Evolutionary conservation across 2,113 vertebrate genomes (phyloP), one percentile per base, ranked within the genome.

Genomic region (Misgurnus anguillicaudatus): DNA sequence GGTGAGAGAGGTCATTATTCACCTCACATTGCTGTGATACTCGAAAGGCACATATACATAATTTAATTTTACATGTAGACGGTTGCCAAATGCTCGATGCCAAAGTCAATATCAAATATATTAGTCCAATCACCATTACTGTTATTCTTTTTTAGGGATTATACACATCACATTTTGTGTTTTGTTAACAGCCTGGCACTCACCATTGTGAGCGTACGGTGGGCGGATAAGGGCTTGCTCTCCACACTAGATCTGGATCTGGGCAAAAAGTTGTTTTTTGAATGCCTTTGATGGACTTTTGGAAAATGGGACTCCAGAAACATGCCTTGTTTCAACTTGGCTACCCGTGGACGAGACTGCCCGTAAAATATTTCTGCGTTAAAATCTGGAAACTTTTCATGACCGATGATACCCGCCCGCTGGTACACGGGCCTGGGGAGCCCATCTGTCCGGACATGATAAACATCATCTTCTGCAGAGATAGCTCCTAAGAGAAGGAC

Each of bases 131-230:
- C 0, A 47, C 24, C 2, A 31, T 31, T 31, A 31, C 24, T 31
- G 24, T 31, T 31, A 31, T 31, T 31, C 24, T 31, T 31, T 31
- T 31, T 1, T 31, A 31, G 24, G 24, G 24, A 31, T 31, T 31
- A 31, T 31, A 31, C 24, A 31, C 24, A 31, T 31, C 24, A 31
- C 24, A 31, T 31, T 31, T 17, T 13, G 13, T n/a, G 14, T 7
- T 4, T n/a, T 0, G 17, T 57, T 7, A n/a, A 5, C 11, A 14
- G 36, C 39, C 24, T 47, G 62, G 36, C 51, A 70, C 82, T 71
- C 79, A 88, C 87, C 85, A 88, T 78, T 21, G 82, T 85, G 66
- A 87, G 62, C 16, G 81, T 81, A 73, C 80, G 83, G 38, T 72
- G 70, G 31, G 78, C 73, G 31, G 86, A 81, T 21, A 82, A 31